Evolutionary conservation across 2,113 vertebrate species (phyloP).

Genomic region (Psittacula cyanocephala): DNA sequence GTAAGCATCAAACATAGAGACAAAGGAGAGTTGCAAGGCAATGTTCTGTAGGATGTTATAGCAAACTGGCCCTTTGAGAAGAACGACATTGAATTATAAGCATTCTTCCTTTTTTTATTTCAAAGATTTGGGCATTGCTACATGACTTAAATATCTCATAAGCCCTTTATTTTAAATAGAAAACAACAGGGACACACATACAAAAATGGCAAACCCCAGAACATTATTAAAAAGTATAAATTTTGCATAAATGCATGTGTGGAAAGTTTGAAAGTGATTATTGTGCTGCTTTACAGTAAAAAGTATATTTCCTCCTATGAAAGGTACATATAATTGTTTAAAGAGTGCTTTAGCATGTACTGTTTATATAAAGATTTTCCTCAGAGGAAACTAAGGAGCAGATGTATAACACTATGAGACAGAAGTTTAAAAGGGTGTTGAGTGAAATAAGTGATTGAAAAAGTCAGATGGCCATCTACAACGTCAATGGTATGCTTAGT

Average conservation of each 20-base stretch:
- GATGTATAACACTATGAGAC: not conserved
- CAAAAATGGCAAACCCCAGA: rapidly evolving
- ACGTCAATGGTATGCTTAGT: not conserved
- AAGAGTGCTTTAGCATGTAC: not conserved
- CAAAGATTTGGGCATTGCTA: not conserved
- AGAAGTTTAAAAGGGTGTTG: not conserved
- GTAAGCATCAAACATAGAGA: not conserved
- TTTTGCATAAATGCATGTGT: not conserved
- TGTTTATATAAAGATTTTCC: not conserved
- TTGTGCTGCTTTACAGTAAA: not conserved
- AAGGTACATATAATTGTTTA: not conserved
- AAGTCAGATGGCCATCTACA: not conserved
- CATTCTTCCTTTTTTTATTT: not conserved
- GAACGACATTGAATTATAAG: not conserved
- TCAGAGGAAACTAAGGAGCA: not conserved
- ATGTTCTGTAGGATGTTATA: not conserved
- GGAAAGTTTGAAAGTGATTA: not conserved
- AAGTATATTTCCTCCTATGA: not conserved
- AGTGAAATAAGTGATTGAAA: not conserved
- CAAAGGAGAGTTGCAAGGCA: not conserved
- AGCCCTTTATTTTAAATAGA: not conserved
- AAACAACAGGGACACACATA: not conserved
- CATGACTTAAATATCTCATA: not conserved
- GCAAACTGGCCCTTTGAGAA: not conserved
- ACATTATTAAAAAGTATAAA: not conserved